Evolutionary conservation across 2,113 vertebrate species (phyloP).

Genomic region (Coregonus clupeaformis): DNA sequence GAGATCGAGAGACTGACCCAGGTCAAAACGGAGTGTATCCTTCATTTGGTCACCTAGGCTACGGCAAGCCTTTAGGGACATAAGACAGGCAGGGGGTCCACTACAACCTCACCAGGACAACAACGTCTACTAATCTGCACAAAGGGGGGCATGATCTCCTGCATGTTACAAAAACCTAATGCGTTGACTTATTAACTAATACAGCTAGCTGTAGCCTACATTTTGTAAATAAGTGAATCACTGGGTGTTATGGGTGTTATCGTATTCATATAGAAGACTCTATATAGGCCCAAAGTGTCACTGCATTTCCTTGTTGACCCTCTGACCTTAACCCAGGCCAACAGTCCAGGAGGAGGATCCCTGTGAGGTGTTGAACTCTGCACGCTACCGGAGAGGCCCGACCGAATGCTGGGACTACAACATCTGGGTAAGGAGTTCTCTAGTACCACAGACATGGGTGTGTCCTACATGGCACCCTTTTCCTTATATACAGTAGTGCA

Average conservation of each 20-base stretch:
- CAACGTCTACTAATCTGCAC: too few species aligned
- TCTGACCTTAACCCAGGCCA: constrained; percentile 42
- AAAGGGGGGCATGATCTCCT: background rate
- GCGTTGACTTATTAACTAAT: background rate
- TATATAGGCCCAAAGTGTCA: background rate
- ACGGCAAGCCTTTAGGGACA: background rate
- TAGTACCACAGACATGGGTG: background rate
- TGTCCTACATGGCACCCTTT: too few species aligned
- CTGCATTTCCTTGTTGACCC: background rate
- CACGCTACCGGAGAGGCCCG: constrained; percentile 93
- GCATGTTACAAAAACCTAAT: background rate
- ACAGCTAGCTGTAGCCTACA: background rate
- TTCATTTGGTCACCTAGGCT: constrained; percentile 44
- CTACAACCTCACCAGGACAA: background rate
- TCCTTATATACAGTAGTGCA: too few species aligned
- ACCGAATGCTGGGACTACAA: constrained; percentile 97
- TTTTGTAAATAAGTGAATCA: background rate
- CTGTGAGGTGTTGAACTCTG: constrained; percentile 88
- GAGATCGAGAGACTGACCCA: constrained; percentile 87
- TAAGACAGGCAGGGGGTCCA: background rate
- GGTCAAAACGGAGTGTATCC: constrained; percentile 94
- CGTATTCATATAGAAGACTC: background rate
- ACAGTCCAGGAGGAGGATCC: constrained; percentile 92
- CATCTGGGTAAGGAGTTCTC: constrained; percentile 78
- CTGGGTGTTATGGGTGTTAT: background rate